These are phyloP conservation scores for Pipra filicauda DNA, from an alignment of 2,113 vertebrate genomes.

Conservation along the genomic window DNA sequence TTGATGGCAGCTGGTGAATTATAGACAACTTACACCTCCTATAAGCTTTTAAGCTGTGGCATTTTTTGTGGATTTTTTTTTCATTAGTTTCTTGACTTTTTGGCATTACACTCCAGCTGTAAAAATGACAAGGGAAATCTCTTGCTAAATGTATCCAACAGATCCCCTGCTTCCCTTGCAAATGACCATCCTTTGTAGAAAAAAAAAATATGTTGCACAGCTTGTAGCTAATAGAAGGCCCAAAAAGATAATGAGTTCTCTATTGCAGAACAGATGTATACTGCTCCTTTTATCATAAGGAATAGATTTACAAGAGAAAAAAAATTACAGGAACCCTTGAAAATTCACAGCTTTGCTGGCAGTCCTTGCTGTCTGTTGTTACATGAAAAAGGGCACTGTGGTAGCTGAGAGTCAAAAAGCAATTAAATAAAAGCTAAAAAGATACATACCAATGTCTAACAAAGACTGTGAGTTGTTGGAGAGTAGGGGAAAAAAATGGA, in stretches of 20 bases:
- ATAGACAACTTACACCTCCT: background rate
- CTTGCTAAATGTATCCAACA: background rate
- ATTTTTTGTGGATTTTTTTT: too few relatives aligned
- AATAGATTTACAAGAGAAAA: slow-evolving; percentile 34
- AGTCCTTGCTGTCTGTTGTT: slow-evolving; percentile 1
- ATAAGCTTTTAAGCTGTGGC: background rate
- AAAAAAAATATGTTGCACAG: background rate
- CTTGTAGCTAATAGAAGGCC: slow-evolving; percentile 52
- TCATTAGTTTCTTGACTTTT: background rate
- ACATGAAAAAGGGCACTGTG: background rate
- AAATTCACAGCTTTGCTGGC: slow-evolving; percentile 43
- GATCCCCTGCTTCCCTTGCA: slow-evolving; percentile 15
- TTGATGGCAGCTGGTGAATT: background rate
- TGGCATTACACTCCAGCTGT: fast-evolving
- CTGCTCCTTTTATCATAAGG: slow-evolving; percentile 26
- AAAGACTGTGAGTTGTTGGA: background rate
- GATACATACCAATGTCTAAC: background rate
- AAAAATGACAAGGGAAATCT: background rate
- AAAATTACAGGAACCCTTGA: background rate
- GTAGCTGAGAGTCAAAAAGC: slow-evolving; percentile 8
- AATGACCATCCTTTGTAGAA: slow-evolving; percentile 25
- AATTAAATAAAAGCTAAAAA: slow-evolving; percentile 15
- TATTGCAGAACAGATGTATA: slow-evolving; percentile 45
- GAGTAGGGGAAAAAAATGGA: background rate
- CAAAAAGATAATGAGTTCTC: slow-evolving; percentile 50